Base-by-base conservation (phyloP, 2,888 invertebrate genomes). In the Mongoloraphidia duomilia region DNA sequence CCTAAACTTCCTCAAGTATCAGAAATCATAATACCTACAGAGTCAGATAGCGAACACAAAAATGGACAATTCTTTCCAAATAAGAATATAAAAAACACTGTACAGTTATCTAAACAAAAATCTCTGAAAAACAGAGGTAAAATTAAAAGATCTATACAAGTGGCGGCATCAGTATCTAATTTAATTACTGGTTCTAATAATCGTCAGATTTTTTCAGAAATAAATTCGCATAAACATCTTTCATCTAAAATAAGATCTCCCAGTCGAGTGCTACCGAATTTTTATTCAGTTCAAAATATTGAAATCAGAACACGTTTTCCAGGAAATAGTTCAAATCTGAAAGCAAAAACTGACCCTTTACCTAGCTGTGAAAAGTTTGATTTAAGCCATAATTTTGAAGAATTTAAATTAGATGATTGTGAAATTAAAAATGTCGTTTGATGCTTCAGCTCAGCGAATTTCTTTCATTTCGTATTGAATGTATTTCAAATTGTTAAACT, bases 311-410 rank as follows among this genome's bases (percentile, higher is more conserved):
- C 45, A 13, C 47, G 44, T 38, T 26, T 26, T 26, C 6, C 26
- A 26, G 26, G 26, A 6, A 26, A 26, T 26, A 26, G 6, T 26
- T 26, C 6, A 26, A 26, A 26, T 26, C 26, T 26, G 26, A 52
- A 44, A 9, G n/a, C 47, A 38, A 50, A 52, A 34, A 48, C 49
- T 38, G 52, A 57, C 53, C 49, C 50, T 49, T 55, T 45, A 38
- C 55, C 46, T 38, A 52, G 58, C 59, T 73, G 73, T 57, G 74
- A 75, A 61, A 77, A 77, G 58, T 80, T 79, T 60, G 81, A 82
- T 61, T 73, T 84, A 59, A 77, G 81, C 53, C 82, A 84, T 63
- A 84, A 84, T 65, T 85, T 85, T 60, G 85, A 85, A 61, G 85
- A 85, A 62, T 85, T 85, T 63, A 83, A 82, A 61, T 71, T 85